Evolutionary conservation across 1,140 invertebrate species (phyloP).

Genomic region (Micrasema minimum): DNA sequence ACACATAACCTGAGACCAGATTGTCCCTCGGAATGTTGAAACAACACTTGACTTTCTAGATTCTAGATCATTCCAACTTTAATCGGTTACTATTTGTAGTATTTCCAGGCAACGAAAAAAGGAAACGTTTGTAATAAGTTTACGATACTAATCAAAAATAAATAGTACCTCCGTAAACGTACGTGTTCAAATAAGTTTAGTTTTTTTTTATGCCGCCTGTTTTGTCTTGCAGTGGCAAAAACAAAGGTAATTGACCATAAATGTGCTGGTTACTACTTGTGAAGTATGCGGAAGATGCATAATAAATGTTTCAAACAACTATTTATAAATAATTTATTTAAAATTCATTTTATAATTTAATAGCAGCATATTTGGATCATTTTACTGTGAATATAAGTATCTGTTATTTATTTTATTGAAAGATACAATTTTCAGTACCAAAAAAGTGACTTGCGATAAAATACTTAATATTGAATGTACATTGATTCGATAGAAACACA

Average conservation of each 20-base stretch:
- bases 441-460: too few species aligned
- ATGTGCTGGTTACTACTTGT: neutral
- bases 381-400: too few species aligned
- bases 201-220: too few species aligned
- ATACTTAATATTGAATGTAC: too few species aligned
- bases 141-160: neutral
- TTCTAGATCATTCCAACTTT: conserved; percentile 30
- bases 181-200: too few species aligned
- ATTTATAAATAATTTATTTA: neutral
- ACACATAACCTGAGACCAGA: neutral
- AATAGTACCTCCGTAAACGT: neutral
- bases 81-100: neutral
- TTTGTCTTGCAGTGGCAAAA: too few species aligned
- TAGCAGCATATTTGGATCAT: too few species aligned
- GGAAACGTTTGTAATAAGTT: neutral
- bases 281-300: neutral
- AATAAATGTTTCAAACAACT: neutral
- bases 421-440: too few species aligned
- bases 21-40: conserved; percentile 16
- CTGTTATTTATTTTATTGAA: too few species aligned
- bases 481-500: too few species aligned
- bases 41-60: conserved; percentile 34
- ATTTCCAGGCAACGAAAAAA: neutral
- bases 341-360: too few species aligned
- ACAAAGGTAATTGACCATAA: neutral